Evolutionary conservation across 2,113 vertebrate species (phyloP), one percentile per base, ranked within the genome.

Genomic region (Nothocercus nigrocapillus): DNA sequence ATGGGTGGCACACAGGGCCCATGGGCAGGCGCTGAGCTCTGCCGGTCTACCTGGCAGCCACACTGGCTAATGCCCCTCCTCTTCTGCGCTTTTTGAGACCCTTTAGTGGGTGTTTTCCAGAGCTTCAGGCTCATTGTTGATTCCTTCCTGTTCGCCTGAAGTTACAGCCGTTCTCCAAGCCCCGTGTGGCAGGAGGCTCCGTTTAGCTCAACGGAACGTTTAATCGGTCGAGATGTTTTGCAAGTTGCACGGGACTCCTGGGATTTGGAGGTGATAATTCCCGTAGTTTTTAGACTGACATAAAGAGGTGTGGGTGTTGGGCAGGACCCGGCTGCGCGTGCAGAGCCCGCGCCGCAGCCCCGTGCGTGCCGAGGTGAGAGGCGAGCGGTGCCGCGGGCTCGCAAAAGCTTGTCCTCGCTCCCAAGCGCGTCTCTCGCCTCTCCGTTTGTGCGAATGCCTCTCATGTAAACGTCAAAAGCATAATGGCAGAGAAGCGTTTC

Each of bases 201-300:
- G 0, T 88, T 93, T 42, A 66, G 79, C 56, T 56, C 70, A 70
- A 34, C n/a, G 38, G 38, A 56, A 27, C 8, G 1, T 36, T 53
- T 64, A 47, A 73, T 54, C 36, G 5, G 59, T 40, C 30, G 68
- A 77, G 49, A 54, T 51, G 34, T 69, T 51, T 51, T 61, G 47
- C 87, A 66, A 51, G 91, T 62, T 79, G 47, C 59, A 68, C 1
- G 3, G 82, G 38, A 13, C 76, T 89, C 70, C 34, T 17, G 78
- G 82, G 90, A 89, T 53, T 9, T 4, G 80, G 70, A 79, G 90
- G 82, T 76, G 90, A 78, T 82, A 82, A 94, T 89, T 89, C 51
- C 18, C 68, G 82, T 74, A 25, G 64, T 75, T 92, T 90, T 72
- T 53, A 56, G 69, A 70, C 56, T 10, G 5, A 4, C 27, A 38